These are phyloP conservation scores for Amazona vittata DNA, from an alignment of 2,113 vertebrate genomes.

Conservation along the genomic window DNA sequence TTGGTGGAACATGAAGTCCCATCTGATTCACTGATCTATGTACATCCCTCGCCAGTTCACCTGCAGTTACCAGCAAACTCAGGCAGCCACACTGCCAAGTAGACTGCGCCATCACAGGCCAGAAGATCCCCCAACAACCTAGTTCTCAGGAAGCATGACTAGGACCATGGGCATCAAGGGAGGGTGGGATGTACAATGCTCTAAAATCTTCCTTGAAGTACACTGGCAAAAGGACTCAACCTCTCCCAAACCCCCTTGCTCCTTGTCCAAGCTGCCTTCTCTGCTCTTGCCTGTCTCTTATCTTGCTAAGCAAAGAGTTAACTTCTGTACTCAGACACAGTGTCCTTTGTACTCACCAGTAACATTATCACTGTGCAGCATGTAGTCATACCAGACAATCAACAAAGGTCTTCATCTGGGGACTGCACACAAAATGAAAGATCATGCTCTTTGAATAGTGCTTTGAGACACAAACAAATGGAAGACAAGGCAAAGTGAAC, in stretches of 20 bases:
- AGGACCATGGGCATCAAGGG: too few species aligned
- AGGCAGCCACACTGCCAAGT: background rate
- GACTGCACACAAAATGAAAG: fast-evolving
- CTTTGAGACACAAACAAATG: background rate
- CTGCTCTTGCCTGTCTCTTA: background rate
- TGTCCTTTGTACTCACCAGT: background rate
- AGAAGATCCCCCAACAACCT: background rate
- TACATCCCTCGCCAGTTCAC: background rate
- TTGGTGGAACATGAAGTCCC: background rate
- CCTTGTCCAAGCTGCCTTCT: background rate
- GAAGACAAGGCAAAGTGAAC: background rate
- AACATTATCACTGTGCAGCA: background rate
- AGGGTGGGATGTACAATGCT: fast-evolving
- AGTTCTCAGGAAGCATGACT: too few species aligned
- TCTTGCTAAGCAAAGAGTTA: background rate
- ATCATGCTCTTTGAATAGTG: background rate
- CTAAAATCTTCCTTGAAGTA: background rate
- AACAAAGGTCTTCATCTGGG: background rate
- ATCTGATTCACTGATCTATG: fast-evolving
- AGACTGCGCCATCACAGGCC: background rate
- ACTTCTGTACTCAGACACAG: background rate
- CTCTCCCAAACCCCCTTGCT: background rate
- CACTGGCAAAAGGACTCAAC: fast-evolving
- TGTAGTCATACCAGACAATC: background rate
- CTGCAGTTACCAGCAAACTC: background rate